Evolutionary conservation across 2,888 invertebrate genomes (phyloP).

Genomic region (Apocheima hispidaria): DNA sequence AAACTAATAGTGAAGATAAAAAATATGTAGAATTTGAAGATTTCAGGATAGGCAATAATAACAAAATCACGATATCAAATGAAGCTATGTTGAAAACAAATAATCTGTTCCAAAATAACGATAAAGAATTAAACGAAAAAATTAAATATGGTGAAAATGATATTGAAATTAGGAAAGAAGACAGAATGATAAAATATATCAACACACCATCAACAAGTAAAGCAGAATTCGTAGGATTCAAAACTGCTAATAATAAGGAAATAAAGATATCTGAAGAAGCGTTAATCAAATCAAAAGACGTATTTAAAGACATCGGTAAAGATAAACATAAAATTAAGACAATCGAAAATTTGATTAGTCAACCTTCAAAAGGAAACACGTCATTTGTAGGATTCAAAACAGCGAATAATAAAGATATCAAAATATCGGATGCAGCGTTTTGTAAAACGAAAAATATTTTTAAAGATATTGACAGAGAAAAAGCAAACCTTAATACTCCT

Average conservation of each 20-base stretch:
- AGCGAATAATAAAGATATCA: slow-evolving; percentile 67
- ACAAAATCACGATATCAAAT: slow-evolving; percentile 55
- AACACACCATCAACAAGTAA: slow-evolving; percentile 10
- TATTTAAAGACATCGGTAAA: slow-evolving; percentile 56
- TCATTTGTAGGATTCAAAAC: slow-evolving; percentile 62
- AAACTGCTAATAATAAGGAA: slow-evolving; percentile 63
- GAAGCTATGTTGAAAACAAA: slow-evolving; percentile 49
- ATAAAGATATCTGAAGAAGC: slow-evolving; percentile 55
- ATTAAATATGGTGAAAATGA: not conserved
- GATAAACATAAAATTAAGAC: slow-evolving; percentile 3
- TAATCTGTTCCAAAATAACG: slow-evolving; percentile 51
- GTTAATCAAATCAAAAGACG: slow-evolving; percentile 54
- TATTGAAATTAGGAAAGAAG: not conserved
- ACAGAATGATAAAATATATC: not conserved
- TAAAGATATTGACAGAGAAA: slow-evolving; percentile 29
- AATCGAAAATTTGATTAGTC: slow-evolving; percentile 13
- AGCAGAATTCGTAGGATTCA: slow-evolving; percentile 42
- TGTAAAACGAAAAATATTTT: slow-evolving; percentile 55
- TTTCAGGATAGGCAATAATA: slow-evolving; percentile 64
- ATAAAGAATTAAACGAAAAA: slow-evolving; percentile 9
- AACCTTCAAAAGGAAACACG: slow-evolving; percentile 23
- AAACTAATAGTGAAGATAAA: not conserved
- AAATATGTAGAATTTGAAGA: slow-evolving; percentile 34
- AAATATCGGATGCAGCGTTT: slow-evolving; percentile 59
- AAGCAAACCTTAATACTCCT: slow-evolving; percentile 46